These are phyloP conservation scores for Eurystomus glaucurus DNA, from an alignment of 2,797 vertebrate genomes.

Conservation along the genomic window DNA sequence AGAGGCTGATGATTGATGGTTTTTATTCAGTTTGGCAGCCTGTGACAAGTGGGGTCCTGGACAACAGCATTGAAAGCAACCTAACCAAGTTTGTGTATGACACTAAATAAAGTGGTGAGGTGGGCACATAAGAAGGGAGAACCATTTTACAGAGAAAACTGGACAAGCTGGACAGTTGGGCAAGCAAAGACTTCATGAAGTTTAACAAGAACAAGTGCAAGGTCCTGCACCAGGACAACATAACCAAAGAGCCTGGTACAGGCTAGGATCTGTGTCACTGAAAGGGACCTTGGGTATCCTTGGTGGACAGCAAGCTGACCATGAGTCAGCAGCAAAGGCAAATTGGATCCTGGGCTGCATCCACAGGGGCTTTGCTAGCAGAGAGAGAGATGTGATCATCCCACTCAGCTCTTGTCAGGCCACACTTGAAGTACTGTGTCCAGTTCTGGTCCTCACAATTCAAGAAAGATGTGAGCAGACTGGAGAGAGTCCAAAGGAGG, in stretches of 20 bases:
- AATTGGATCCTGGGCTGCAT: not conserved
- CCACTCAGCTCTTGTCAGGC: not conserved
- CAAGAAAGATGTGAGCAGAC: not conserved
- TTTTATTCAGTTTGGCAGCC: not conserved
- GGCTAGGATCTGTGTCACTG: not conserved
- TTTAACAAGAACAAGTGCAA: not conserved
- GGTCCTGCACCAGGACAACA: not conserved
- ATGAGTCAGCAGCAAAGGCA: rapidly evolving
- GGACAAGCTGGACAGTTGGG: rapidly evolving
- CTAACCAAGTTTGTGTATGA: not conserved
- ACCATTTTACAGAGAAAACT: not conserved
- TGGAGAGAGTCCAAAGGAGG: not conserved
- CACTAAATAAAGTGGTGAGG: not conserved
- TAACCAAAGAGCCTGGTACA: not conserved
- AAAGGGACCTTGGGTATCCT: not conserved
- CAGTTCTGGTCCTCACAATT: not conserved
- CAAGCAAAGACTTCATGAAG: not conserved
- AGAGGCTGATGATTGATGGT: not conserved
- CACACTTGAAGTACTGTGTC: not conserved
- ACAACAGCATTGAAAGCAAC: not conserved
- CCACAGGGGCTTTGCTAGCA: not conserved
- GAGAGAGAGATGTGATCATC: not conserved
- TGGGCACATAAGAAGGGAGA: rapidly evolving
- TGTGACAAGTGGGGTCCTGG: not conserved
- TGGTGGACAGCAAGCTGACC: not conserved